Conservation (phyloP, 2,113 vertebrate species). For the Centropus bengalensis region DNA sequence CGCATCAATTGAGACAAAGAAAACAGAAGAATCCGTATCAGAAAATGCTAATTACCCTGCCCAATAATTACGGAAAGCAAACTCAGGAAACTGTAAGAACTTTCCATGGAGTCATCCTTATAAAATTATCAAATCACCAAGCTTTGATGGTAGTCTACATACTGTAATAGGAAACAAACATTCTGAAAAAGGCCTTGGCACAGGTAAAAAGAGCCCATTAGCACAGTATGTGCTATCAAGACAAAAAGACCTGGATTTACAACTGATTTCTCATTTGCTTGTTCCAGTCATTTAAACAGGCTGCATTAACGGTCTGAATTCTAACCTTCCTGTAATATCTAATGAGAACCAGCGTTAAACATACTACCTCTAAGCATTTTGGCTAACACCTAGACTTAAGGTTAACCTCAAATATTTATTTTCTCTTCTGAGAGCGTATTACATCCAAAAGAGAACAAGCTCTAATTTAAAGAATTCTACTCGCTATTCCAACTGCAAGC, state of each 20-base stretch:
- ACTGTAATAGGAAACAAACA: neutral
- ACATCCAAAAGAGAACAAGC: neutral
- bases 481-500: neutral
- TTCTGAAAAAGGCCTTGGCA: neutral
- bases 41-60: neutral
- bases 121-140: neutral
- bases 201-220: neutral
- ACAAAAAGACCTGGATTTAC: neutral
- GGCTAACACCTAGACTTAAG: neutral
- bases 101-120: neutral
- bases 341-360: neutral
- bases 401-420: neutral
- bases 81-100: accelerated
- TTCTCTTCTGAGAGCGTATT: neutral
- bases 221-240: neutral
- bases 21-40: neutral
- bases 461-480: neutral
- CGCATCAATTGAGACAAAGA: neutral
- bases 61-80: neutral
- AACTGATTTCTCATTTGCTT: neutral
- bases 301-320: neutral
- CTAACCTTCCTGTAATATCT: neutral
- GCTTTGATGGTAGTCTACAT: neutral
- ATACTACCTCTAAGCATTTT: neutral
- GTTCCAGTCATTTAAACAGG: neutral